Base-by-base conservation (phyloP, 2,888 invertebrate species). In the Hirtodrosophila duncani region DNA sequence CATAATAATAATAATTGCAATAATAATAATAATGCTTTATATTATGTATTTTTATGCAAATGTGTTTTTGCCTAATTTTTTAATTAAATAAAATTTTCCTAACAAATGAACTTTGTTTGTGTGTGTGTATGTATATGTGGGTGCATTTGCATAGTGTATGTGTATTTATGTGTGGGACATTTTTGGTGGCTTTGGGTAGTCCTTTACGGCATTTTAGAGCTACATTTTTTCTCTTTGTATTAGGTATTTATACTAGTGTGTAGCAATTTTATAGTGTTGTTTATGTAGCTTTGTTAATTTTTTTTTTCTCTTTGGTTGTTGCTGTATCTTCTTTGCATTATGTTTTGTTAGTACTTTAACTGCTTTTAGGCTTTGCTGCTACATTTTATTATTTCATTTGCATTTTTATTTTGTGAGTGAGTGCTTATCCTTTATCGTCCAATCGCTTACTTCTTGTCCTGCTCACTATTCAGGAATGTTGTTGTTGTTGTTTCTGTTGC, bases 281-380 rank as follows among this genome's bases (percentile, higher is more conserved):
- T 62, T 41, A 59, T 70, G 63, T 75, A 70, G 77, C 81, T 77
- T 56, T 27, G 30, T 44, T 59, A 53, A 36, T 52, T 64, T 55
- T 45, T 51, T 16, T 58, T 63, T 68, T 81, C 44, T 83, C 78
- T 82, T 78, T 83, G 80, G 80, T 83, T 83, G 74, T 71, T 83
- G 83, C 83, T 84, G 81, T 83, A 80, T 75, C 44, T 43, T 59
- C 55, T 48, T 50, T 57, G 57, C 53, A 10, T 30, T 56, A 57
- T 30, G 51, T 43, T 37, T 42, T 23, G 20, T 24, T 20, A 44
- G 36, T 46, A 37, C 39, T 39, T 58, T 52, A 49, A 56, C 57
- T 63, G 48, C 49, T 39, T 53, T 60, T 74, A 68, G 56, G 59
- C 65, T 75, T 56, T 64, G 64, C 63, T 67, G 66, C 67, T 67